Evolutionary conservation across 2,888 invertebrate genomes (phyloP).

Genomic region (Noctua fimbriata): DNA sequence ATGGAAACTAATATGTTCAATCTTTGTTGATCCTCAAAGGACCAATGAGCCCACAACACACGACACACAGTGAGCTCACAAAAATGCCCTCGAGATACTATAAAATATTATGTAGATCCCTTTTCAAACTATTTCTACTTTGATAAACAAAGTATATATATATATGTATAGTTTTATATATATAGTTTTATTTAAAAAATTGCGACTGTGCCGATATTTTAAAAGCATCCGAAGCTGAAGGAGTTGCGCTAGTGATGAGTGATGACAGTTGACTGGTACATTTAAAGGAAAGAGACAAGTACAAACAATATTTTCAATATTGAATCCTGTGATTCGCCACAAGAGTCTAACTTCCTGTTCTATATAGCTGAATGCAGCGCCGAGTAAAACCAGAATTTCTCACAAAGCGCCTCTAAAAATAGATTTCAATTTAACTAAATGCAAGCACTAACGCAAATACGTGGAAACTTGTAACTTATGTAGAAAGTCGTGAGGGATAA

Average conservation of each 20-base stretch:
- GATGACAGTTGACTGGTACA: not conserved
- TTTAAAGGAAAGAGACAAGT: not conserved
- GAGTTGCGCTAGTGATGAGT: not conserved
- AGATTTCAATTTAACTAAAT: constrained; percentile 37
- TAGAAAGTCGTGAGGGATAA: not conserved
- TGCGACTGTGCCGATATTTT: not conserved
- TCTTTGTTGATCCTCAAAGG: constrained; percentile 1
- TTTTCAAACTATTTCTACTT: not conserved
- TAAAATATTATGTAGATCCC: not conserved
- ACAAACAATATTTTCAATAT: not conserved
- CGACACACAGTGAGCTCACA: not conserved
- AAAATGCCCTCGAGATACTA: not conserved
- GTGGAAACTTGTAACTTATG: constrained; percentile 21
- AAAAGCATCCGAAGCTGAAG: not conserved
- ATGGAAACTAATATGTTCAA: constrained; percentile 10
- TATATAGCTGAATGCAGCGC: constrained; percentile 5
- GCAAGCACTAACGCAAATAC: constrained; percentile 6
- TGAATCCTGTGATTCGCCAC: not conserved
- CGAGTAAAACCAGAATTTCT: constrained; percentile 20
- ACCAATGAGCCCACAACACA: not conserved
- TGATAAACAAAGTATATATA: not conserved
- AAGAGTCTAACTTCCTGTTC: constrained; percentile 10
- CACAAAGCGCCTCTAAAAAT: constrained; percentile 36
- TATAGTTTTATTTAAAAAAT: not conserved
- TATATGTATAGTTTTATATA: too few species aligned